These are phyloP conservation scores for Acrocera orbiculus DNA, from an alignment of 2,888 invertebrate species.

Conservation along the genomic window DNA sequence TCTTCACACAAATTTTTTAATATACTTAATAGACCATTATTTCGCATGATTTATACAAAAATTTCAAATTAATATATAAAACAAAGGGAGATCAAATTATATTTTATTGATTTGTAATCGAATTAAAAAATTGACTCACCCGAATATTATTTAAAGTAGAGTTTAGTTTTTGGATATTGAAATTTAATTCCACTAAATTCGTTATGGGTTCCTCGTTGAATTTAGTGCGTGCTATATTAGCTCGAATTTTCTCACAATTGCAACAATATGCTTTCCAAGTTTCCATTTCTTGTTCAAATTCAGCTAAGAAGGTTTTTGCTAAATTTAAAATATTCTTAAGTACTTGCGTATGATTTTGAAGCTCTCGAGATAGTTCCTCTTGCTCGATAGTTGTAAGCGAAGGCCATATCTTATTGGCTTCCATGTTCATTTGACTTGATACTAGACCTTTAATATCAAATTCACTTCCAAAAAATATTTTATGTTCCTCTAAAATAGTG, in stretches of 20 bases:
- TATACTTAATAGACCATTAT: too few species aligned
- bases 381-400: conserved; percentile 65
- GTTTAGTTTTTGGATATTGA: conserved; percentile 65
- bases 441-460: conserved; percentile 60
- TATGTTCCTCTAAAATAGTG: conserved; percentile 70
- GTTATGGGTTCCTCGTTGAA: conserved; percentile 65
- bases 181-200: conserved; percentile 62
- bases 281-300: conserved; percentile 63
- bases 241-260: conserved; percentile 56
- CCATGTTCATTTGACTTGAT: conserved; percentile 62
- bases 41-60: too few species aligned
- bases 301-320: conserved; percentile 62
- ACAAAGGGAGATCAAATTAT: too few species aligned
- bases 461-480: conserved; percentile 68
- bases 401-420: conserved; percentile 77
- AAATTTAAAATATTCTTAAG: conserved; percentile 67
- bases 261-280: conserved; percentile 75
- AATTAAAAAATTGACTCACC: conserved; percentile 35
- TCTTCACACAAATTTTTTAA: too few species aligned
- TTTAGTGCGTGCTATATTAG: conserved; percentile 53
- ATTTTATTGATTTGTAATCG: too few species aligned
- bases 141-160: conserved; percentile 54
- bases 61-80: too few species aligned
- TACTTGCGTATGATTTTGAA: conserved; percentile 62
- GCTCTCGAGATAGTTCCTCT: conserved; percentile 63